phyloP scores from a whole-genome alignment of 2,888 invertebrate genomes.

The Trilocha varians region DNA sequence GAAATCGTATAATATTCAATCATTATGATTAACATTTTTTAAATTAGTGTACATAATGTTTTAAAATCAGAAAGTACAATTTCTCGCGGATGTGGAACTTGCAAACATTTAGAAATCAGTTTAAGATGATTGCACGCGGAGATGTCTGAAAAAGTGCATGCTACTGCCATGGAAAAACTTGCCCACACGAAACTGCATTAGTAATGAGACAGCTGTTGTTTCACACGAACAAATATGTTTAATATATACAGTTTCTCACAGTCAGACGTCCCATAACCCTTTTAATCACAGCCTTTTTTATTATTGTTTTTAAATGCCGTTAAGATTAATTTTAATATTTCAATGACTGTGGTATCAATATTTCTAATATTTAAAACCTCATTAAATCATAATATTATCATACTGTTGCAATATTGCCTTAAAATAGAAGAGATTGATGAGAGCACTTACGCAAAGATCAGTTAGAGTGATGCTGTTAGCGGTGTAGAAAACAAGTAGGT shows the following conservation, averaged over 20 bases:
- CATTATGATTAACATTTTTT: too few relatives aligned
- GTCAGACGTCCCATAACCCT: not conserved
- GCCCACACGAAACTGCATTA: conserved; percentile 36
- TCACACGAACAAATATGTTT: conserved; percentile 43
- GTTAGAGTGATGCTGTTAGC: conserved; percentile 91
- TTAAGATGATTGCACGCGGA: conserved; percentile 28
- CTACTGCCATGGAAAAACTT: conserved; percentile 30
- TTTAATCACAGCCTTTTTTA: not conserved
- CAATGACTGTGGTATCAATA: too few relatives aligned
- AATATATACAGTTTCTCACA: not conserved
- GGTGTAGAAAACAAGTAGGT: conserved; percentile 91
- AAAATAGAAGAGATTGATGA: too few relatives aligned
- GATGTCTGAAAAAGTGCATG: conserved; percentile 28
- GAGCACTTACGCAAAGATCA: conserved; percentile 88
- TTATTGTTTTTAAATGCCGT: not conserved
- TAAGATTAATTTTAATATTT: too few relatives aligned
- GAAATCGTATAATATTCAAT: too few relatives aligned
- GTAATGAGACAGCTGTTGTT: conserved; percentile 55
- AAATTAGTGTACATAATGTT: conserved; percentile 30
- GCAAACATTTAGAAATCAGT: conserved; percentile 49
- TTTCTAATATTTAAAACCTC: too few relatives aligned
- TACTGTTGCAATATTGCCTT: too few relatives aligned
- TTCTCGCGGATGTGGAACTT: conserved; percentile 46
- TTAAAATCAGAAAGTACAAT: conserved; percentile 47
- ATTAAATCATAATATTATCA: too few relatives aligned